Base-by-base conservation (phyloP, 2,888 invertebrate genomes). In the Diadromus collaris region DNA sequence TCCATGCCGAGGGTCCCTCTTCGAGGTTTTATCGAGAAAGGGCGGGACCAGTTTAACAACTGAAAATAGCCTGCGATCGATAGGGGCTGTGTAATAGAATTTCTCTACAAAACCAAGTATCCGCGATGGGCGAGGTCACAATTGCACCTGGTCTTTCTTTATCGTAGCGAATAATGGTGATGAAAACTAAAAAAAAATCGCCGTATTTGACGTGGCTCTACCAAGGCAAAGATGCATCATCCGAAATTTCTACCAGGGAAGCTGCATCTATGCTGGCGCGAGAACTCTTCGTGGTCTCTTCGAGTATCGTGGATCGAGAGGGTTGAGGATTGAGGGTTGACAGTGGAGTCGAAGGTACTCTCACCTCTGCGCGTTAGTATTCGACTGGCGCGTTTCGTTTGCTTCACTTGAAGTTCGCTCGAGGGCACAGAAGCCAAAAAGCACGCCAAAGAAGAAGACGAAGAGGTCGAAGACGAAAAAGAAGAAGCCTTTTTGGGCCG, bases 361-460 rank as follows among this genome's bases (percentile, higher is more conserved):
- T 32, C 63, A 44, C 56, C 54, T 64, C 58, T 60, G 44, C 29
- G 38, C 80, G 83, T 87, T 85, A 80, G 83, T 87, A 86, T 87
- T 86, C 87, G 82, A 61, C 67, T 78, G 70, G 83, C 81, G 84
- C 80, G 51, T 83, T 80, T 81, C 82, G 83, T 82, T 83, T 85
- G 83, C 84, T 85, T 86, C 84, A 7, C 85, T 85, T 81, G 74
- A 78, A 44, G 65, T 78, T 74, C 81, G 75, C 74, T 69, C 60
- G 58, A 69, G 67, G 75, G 79, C 76, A 69, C 51, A 38, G 72
- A 64, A 79, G 68, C 44, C 56, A 64, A 71, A 78, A 76, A 76
- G 65, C 67, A 51, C 60, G 69, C 71, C 51, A 76, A 76, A 78
- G 65, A 64, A 74, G 24, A 34, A 46, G 56, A 48, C 41, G 51